phyloP scores from a whole-genome alignment of 2,888 invertebrate genomes.

The Uropetala carovei region DNA sequence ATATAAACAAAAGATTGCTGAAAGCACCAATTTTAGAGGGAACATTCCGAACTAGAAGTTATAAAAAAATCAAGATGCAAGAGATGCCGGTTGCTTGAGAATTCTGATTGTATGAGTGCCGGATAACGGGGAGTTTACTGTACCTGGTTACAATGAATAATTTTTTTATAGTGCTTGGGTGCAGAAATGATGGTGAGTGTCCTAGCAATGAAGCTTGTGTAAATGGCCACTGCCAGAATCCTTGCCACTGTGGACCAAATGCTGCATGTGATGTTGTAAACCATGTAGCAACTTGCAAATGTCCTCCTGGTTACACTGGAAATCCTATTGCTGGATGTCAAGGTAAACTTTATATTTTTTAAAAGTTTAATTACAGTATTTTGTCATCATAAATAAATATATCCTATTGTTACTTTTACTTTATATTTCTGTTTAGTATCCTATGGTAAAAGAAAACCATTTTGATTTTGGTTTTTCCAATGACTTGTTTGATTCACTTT shows the following conservation, averaged over 20 bases:
- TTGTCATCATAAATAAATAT: background rate
- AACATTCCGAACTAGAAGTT: no score
- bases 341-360: constrained; percentile 68
- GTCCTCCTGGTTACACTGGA: constrained; percentile 88
- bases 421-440: no score
- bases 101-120: no score
- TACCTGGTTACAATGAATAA: background rate
- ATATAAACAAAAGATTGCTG: no score
- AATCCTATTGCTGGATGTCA: constrained; percentile 85
- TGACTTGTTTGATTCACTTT: background rate
- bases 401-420: background rate
- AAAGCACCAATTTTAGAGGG: no score
- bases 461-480: background rate
- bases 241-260: constrained; percentile 87
- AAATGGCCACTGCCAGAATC: constrained; percentile 85
- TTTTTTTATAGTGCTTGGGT: constrained; percentile 80
- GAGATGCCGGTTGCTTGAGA: no score
- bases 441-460: no score
- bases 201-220: constrained; percentile 86
- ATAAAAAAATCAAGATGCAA: no score
- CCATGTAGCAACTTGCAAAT: constrained; percentile 88
- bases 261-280: constrained; percentile 89
- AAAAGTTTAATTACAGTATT: background rate
- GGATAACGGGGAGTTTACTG: no score
- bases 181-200: constrained; percentile 85